Evolutionary conservation across 2,888 invertebrate genomes (phyloP).

Genomic region (Argyresthia albistria): DNA sequence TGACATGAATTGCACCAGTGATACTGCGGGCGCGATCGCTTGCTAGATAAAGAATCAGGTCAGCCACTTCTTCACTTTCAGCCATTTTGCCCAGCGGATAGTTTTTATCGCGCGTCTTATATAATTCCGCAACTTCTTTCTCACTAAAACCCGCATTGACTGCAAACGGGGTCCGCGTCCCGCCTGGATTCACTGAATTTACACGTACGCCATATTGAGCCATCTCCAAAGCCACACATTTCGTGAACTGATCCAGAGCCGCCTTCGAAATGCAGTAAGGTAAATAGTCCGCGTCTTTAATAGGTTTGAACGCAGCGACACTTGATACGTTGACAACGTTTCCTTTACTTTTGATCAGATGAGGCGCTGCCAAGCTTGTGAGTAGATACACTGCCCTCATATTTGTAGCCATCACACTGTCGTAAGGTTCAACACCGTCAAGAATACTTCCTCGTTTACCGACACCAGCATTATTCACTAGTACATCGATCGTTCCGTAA

Average conservation of each 20-base stretch:
- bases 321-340: slow-evolving; percentile 95
- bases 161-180: slow-evolving; percentile 78
- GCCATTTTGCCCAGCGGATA: slow-evolving; percentile 92
- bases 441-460: slow-evolving; percentile 83
- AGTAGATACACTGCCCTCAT: slow-evolving; percentile 83
- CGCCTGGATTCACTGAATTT: slow-evolving; percentile 95
- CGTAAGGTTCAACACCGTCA: slow-evolving; percentile 86
- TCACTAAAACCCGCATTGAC: slow-evolving; percentile 79
- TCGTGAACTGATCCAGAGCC: slow-evolving; percentile 94
- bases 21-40: slow-evolving; percentile 89
- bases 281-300: slow-evolving; percentile 77
- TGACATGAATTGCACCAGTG: slow-evolving; percentile 79
- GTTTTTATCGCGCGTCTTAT: slow-evolving; percentile 83
- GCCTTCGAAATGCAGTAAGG: slow-evolving; percentile 94
- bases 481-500: slow-evolving; percentile 80
- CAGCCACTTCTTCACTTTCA: slow-evolving; percentile 86
- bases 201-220: slow-evolving; percentile 84
- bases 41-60: slow-evolving; percentile 91
- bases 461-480: slow-evolving; percentile 90
- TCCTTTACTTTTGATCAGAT: slow-evolving; percentile 84
- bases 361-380: slow-evolving; percentile 86
- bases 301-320: slow-evolving; percentile 81
- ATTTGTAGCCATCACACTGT: slow-evolving; percentile 87
- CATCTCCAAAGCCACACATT: slow-evolving; percentile 88
- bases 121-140: slow-evolving; percentile 74